Evolutionary conservation across 2,888 invertebrate species (phyloP), one percentile per base, ranked within the genome.

Genomic region (Eupeodes latifasciatus): DNA sequence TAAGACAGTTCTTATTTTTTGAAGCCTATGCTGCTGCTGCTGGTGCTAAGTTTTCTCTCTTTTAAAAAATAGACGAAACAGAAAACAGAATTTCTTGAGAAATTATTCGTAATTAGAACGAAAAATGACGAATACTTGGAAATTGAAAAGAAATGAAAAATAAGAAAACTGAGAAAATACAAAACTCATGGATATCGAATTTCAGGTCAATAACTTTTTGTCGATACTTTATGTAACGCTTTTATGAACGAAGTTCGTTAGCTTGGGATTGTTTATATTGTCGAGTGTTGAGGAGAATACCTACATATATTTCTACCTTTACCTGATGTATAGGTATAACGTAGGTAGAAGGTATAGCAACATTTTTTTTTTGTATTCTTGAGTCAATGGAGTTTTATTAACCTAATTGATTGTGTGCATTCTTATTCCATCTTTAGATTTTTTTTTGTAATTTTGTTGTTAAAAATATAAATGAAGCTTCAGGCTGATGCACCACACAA

Each of bases 161-260:
- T 19, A 57, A 40, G 9, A 40, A 40, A 40, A 40, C 40, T 40
- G 9, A 40, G 40, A 40, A 40, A 40, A 40, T 7, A 40, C 9
- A 40, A 51, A 77, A 61, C 74, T 82, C 82, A 79, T 86, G 85
- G 82, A 82, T 86, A 86, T 86, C 82, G 51, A 75, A 78, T 86
- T 82, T 78, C 85, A 64, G 82, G 85, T 79, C 78, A 62, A 81
- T 80, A 80, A 64, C 80, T 69, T 66, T 62, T 47, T 44, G 64
- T 80, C 61, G 69, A 71, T 71, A 57, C 51, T 66, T 66, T 74
- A 72, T 72, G 72, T 72, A 72, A 72, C 59, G 57, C 57, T 72
- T 66, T 72, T 59, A 72, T 40, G 71, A 51, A 79, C 61, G 59
- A 79, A 79, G 83, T 79, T 83, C 79, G 67, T 83, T 83, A 79